Percentiles rank a stretch among this genome's conserved stretches.
These are phyloP conservation scores for Heliornis fulica DNA, from an alignment of 2,113 vertebrate genomes.

Conservation along the genomic window DNA sequence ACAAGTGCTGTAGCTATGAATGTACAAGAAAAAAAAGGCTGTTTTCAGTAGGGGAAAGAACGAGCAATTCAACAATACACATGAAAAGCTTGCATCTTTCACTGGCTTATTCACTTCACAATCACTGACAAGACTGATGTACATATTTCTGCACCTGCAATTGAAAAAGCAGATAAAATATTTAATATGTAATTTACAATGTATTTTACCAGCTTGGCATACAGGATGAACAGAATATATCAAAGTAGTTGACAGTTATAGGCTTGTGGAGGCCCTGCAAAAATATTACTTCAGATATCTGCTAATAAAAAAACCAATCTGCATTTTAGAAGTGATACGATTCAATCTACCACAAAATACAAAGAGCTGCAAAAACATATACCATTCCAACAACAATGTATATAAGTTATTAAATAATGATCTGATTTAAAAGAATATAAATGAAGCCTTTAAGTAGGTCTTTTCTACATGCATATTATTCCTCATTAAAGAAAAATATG, in stretches of 20 bases:
- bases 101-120: conserved; percentile 78
- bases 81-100: conserved; percentile 76
- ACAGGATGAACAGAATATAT: conserved; percentile 79
- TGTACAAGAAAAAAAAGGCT: conserved; percentile 13
- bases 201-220: conserved; percentile 82
- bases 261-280: conserved; percentile 80
- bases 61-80: conserved; percentile 69
- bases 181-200: conserved; percentile 84
- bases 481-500: conserved; percentile 81
- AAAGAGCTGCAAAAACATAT: conserved; percentile 81
- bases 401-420: conserved; percentile 94
- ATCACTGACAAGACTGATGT: conserved; percentile 76
- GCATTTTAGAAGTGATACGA: conserved; percentile 77
- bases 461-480: conserved; percentile 88
- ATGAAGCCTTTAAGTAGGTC: conserved; percentile 85
- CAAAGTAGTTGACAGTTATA: conserved; percentile 81
- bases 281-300: conserved; percentile 79
- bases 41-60: conserved; percentile 39
- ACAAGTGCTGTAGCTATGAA: conserved; percentile 21
- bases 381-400: conserved; percentile 83
- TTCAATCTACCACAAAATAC: conserved; percentile 83
- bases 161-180: conserved; percentile 87
- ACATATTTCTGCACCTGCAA: conserved; percentile 79
- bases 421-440: conserved; percentile 87
- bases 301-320: conserved; percentile 74